Evolutionary conservation across 2,797 vertebrate species (phyloP).

Genomic region (Gambusia yucatana): DNA sequence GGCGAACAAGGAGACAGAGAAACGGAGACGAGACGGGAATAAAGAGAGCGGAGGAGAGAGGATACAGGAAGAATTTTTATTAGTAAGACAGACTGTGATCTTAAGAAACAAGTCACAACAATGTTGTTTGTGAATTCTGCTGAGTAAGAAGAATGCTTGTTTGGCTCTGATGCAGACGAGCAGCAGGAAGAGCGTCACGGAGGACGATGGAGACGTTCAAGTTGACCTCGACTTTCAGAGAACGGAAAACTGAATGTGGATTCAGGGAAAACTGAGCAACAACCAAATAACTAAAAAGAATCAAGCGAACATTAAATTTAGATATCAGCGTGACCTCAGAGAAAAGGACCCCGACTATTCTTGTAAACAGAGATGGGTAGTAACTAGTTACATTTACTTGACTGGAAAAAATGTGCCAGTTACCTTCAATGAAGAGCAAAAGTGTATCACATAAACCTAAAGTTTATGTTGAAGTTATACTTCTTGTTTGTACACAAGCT

Average conservation of each 20-base stretch:
- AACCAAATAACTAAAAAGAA: not conserved
- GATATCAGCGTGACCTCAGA: not conserved
- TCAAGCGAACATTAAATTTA: not conserved
- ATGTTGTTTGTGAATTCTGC: conserved; percentile 53
- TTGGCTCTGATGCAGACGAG: conserved; percentile 45
- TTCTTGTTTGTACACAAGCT: too few species aligned
- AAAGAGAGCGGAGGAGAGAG: conserved; percentile 8
- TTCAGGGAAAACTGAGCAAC: not conserved
- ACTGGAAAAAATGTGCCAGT: too few species aligned
- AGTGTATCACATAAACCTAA: too few species aligned
- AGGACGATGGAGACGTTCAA: conserved; percentile 29
- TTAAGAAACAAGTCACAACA: conserved; percentile 63
- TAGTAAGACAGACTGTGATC: conserved; percentile 40
- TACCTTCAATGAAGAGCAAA: too few species aligned
- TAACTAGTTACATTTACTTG: too few species aligned
- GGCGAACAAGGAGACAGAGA: conserved; percentile 39
- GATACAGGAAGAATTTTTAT: conserved; percentile 50
- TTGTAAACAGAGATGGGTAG: not conserved
- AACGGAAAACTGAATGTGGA: conserved; percentile 15
- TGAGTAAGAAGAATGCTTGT: conserved; percentile 23
- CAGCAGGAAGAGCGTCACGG: conserved; percentile 15
- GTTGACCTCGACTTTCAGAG: conserved; percentile 36
- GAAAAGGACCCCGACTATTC: too few species aligned
- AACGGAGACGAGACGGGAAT: conserved; percentile 17
- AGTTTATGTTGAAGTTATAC: too few species aligned